Evolutionary conservation across 2,888 invertebrate genomes (phyloP), one percentile per base, ranked within the genome.

Genomic region (Drosophila silvestris): DNA sequence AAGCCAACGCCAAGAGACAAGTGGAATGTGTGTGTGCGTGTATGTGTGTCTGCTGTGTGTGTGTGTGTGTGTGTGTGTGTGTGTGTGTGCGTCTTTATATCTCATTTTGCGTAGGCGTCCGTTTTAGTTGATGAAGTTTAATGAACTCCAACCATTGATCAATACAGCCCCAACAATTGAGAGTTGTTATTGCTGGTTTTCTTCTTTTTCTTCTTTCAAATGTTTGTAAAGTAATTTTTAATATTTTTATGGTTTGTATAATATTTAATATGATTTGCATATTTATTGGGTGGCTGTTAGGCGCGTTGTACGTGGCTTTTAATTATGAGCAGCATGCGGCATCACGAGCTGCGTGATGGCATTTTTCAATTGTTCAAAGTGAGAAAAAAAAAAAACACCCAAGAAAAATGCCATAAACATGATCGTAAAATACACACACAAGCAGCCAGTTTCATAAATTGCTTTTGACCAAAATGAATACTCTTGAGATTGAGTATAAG

Each of bases 101-200:
- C 32, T 67, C 9, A 52, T n/a, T 54, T 57, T 81, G 76, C 74
- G 84, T 83, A 61, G 89, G 86, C 77, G 74, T 77, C 67, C 60
- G 53, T 56, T 61, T 58, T 57, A 33, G 61, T 47, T 58, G 39
- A 64, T 64, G 62, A 65, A 65, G 87, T 88, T 87, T 85, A 88
- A 88, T 90, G 87, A 87, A 90, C 87, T 76, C 73, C 58, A 68
- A 65, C 59, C 62, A 79, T 72, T 70, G 68, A 71, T 82, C 81
- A 83, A 82, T 82, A 69, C 53, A 57, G 41, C 12, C 5, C 57
- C 62, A 77, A 33, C 58, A 68, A 74, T 69, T 70, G 57, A 58
- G 67, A 70, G 62, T 60, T 65, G 57, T 73, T 75, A 16, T 52
- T 64, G 70, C 44, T 51, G 30, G 58, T 65, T 59, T 72, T 47